Percentiles rank a stretch among this genome's conserved stretches.
phyloP scores from a whole-genome alignment of 2,888 invertebrate species.

The Limnephilus rhombicus region DNA sequence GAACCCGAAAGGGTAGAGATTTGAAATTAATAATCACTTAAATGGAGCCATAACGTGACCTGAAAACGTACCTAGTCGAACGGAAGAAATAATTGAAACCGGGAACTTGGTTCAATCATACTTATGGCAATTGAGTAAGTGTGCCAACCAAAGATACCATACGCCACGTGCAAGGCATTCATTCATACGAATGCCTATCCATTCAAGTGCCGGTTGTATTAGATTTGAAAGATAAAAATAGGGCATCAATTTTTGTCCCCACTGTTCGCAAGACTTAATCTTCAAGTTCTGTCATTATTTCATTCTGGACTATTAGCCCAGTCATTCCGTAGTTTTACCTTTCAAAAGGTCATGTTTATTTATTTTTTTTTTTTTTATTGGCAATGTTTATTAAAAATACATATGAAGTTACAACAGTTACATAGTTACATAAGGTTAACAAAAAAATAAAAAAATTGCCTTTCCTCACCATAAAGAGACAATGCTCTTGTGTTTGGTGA shows the following conservation, averaged over 20 bases:
- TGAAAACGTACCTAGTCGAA: not conserved
- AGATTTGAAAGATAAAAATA: not conserved
- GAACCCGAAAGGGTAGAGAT: slow-evolving; percentile 6
- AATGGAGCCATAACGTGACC: slow-evolving; percentile 10
- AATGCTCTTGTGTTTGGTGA: no score
- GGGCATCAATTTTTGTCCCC: not conserved
- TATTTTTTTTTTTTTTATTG: no score
- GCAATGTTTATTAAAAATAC: no score
- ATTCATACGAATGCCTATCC: not conserved
- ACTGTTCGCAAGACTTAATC: no score
- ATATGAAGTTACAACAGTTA: no score
- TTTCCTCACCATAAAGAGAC: no score
- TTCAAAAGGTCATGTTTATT: no score
- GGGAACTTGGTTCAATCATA: not conserved
- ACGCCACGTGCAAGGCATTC: not conserved
- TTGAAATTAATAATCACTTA: not conserved
- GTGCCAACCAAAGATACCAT: not conserved
- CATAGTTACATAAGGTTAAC: no score
- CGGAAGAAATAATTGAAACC: not conserved
- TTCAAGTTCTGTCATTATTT: no score
- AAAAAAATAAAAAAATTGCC: no score
- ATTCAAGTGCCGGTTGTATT: not conserved
- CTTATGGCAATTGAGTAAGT: slow-evolving; percentile 11
- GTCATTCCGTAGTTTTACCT: no score
- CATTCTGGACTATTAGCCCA: no score